Evolutionary conservation across 2,888 invertebrate species (phyloP).

Genomic region (Drosophila paramelanica): DNA sequence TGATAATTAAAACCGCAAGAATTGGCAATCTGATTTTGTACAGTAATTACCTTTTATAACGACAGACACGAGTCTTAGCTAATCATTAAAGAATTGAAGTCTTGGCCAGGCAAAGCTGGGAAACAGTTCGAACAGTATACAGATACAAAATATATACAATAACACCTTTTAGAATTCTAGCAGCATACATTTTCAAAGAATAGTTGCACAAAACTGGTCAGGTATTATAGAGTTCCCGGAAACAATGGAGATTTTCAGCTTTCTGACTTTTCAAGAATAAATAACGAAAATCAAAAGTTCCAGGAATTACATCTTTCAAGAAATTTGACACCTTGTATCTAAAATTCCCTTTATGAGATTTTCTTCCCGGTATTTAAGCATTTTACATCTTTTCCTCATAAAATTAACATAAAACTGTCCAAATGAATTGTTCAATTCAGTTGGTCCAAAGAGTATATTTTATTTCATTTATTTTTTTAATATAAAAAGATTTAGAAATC

Average conservation of each 20-base stretch:
- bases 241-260: not conserved
- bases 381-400: no score
- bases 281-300: not conserved
- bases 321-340: not conserved
- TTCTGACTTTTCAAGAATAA: not conserved
- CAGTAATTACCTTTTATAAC: not conserved
- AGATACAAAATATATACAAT: no score
- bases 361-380: not conserved
- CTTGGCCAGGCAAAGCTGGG: not conserved
- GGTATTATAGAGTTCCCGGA: no score
- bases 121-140: no score
- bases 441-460: no score
- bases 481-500: not conserved
- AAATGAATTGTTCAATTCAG: no score
- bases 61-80: not conserved
- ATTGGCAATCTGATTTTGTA: not conserved
- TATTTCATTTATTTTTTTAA: no score
- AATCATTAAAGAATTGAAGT: not conserved
- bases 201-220: not conserved
- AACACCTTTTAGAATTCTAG: not conserved
- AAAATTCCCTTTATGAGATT: not conserved
- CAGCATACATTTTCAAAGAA: not conserved
- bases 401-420: no score
- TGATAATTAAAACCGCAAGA: no score
- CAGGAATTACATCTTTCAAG: not conserved